These are phyloP conservation scores for Pharmacophagus antenor DNA, from an alignment of 2,888 invertebrate genomes.

Conservation along the genomic window DNA sequence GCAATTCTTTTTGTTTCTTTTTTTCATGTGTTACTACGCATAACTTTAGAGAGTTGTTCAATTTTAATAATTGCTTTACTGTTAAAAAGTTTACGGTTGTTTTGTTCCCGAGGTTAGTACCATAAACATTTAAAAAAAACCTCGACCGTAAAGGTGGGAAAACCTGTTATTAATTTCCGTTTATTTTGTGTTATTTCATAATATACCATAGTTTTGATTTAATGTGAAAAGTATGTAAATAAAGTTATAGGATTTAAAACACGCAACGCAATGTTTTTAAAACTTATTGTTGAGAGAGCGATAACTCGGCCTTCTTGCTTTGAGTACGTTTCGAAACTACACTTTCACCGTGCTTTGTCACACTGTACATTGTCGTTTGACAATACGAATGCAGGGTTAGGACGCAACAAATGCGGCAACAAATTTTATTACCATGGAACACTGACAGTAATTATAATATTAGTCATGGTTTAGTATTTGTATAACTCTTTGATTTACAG, in stretches of 20 bases:
- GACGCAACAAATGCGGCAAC: not conserved
- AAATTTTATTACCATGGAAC: slow-evolving; percentile 7
- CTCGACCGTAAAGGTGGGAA: too few species aligned
- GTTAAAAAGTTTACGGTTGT: too few species aligned
- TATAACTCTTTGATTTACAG: not conserved
- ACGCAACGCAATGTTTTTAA: not conserved
- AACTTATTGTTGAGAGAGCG: slow-evolving; percentile 53
- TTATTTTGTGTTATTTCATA: too few species aligned
- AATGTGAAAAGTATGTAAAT: too few species aligned
- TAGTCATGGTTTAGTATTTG: not conserved
- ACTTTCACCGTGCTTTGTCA: slow-evolving; percentile 53
- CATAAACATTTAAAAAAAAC: too few species aligned
- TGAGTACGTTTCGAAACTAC: slow-evolving; percentile 53
- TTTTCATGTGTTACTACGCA: too few species aligned
- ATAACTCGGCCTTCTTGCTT: slow-evolving; percentile 48
- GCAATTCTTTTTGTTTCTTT: too few species aligned
- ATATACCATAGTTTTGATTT: too few species aligned
- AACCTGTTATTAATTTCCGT: too few species aligned
- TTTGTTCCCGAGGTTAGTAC: too few species aligned
- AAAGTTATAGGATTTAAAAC: not conserved
- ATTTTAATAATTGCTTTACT: too few species aligned
- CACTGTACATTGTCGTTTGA: slow-evolving; percentile 16
- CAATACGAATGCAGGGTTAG: slow-evolving; percentile 26
- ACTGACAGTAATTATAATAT: slow-evolving; percentile 3
- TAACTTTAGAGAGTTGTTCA: too few species aligned